Evolutionary conservation across 2,888 invertebrate species (phyloP), one percentile per base, ranked within the genome.

Genomic region (Ophion obscuratus): DNA sequence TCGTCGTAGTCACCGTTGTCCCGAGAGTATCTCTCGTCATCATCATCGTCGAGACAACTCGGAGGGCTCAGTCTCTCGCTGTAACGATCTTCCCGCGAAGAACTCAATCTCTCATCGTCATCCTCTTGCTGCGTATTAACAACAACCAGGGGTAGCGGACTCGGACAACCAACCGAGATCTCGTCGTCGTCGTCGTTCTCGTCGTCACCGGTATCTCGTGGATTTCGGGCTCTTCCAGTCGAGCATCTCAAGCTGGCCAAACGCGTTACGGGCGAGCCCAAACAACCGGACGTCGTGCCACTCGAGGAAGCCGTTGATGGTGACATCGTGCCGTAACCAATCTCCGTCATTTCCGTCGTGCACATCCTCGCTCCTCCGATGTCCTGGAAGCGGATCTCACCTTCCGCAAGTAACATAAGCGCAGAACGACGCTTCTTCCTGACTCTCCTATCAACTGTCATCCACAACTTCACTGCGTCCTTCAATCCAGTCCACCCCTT

Each of bases 101-200:
- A 90, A 2, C 91, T 90, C 79, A 93, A 92, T 92, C 90, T 93
- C 92, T 93, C 95, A 93, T 92, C 94, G 90, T 93, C 95, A 89
- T 92, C 95, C 93, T 93, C 95, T 89, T 94, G 94, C 79, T 95
- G 95, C 87, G 95, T 47, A n/a, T 84, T 95, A 36, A 95, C 87
- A 76, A 94, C 91, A 11, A 94, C 90, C 9, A 94, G 89, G 0
- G 94, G 93, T 80, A 95, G 91, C 3, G 96, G 96, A 84, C 96
- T 96, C 80, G 97, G 97, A 90, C 97, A 96, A 59, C 97, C 97
- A 62, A 97, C 97, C 93, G 97, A 97, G 91, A 97, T 97, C 94
- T 97, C 97, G 94, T 97, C 97, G 89, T 97, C 96, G 88, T 93
- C 88, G 2, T 88, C 88, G 44, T 91, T 88, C 94, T 97, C 88